phyloP scores from a whole-genome alignment of 2,888 invertebrate genomes.

The Megaustenia siamemsis region DNA sequence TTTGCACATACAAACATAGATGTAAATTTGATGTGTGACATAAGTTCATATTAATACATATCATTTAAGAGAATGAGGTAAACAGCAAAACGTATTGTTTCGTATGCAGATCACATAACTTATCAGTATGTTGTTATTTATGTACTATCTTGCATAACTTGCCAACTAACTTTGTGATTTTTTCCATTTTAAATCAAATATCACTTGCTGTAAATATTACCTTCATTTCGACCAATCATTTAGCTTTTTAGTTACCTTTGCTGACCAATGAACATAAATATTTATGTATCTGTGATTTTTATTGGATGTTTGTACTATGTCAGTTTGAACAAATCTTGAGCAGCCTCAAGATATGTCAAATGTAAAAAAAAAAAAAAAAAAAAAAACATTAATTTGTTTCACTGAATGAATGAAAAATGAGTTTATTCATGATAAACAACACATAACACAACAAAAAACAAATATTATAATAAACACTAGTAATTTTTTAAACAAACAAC shows the following conservation, averaged over 20 bases:
- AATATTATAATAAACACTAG: too few relatives aligned
- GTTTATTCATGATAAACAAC: too few relatives aligned
- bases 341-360: too few relatives aligned
- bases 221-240: conserved; percentile 20
- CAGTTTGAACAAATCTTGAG: not conserved
- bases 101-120: not conserved
- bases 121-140: not conserved
- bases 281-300: conserved; percentile 45
- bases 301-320: not conserved
- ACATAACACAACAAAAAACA: too few relatives aligned
- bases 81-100: too few relatives aligned
- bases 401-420: too few relatives aligned
- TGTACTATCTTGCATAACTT: conserved; percentile 38
- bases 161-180: conserved; percentile 48
- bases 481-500: too few relatives aligned
- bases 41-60: too few relatives aligned
- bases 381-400: too few relatives aligned
- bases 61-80: too few relatives aligned
- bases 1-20: not conserved
- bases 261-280: conserved; percentile 39
- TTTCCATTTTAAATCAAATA: not conserved
- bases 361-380: too few relatives aligned
- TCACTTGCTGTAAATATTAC: not conserved
- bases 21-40: too few relatives aligned
- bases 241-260: conserved; percentile 24